Percentiles rank a stretch among this genome's conserved stretches.
These are phyloP conservation scores for Colletes gigas DNA, from an alignment of 1,140 invertebrate species.

Conservation along the genomic window DNA sequence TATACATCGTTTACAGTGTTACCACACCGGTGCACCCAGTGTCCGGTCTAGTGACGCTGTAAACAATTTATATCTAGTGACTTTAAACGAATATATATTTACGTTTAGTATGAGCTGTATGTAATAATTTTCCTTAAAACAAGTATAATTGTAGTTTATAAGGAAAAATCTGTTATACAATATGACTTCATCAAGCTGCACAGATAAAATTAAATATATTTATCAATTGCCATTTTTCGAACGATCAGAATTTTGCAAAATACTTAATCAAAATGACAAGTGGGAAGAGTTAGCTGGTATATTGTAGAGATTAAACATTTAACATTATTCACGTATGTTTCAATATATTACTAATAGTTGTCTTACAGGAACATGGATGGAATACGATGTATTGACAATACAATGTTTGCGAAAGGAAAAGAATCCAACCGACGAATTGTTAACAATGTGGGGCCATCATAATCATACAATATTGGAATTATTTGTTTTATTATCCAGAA, in stretches of 20 bases:
- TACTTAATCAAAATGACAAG: conserved; percentile 88
- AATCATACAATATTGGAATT: conserved; percentile 91
- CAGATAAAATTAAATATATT: conserved; percentile 81
- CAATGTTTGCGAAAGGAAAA: conserved; percentile 81
- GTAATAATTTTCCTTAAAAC: not conserved
- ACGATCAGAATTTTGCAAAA: conserved; percentile 86
- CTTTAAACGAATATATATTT: not conserved
- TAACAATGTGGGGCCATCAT: conserved; percentile 89
- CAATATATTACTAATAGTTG: not conserved
- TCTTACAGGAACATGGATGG: conserved; percentile 80
- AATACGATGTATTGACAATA: conserved; percentile 79
- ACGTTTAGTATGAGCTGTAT: not conserved
- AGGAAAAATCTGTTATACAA: not conserved
- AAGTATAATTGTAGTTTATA: not conserved
- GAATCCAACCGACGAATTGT: conserved; percentile 88
- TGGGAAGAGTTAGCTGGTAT: conserved; percentile 89
- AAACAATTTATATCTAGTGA: too few relatives aligned
- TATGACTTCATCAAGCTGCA: conserved; percentile 20
- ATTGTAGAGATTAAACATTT: not conserved
- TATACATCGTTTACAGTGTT: too few relatives aligned
- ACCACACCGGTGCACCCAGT: too few relatives aligned
- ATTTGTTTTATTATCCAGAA: conserved; percentile 86
- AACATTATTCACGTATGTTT: too few relatives aligned
- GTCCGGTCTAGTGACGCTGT: too few relatives aligned
- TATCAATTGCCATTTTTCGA: conserved; percentile 88